phyloP scores from a whole-genome alignment of 2,113 vertebrate species.

The Chionodraco myersi region DNA sequence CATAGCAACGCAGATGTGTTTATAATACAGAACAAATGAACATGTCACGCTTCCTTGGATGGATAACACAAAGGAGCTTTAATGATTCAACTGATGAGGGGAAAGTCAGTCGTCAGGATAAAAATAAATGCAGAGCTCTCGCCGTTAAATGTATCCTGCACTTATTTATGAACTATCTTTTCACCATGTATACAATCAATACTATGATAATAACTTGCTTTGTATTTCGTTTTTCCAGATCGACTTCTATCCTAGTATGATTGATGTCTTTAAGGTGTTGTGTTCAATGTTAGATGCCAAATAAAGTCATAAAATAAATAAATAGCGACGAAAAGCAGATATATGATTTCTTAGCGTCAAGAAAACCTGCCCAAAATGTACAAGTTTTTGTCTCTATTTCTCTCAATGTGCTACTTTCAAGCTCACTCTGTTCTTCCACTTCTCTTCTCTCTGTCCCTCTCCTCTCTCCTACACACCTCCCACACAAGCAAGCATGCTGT shows the following conservation, averaged over 20 bases:
- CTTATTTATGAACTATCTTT: neutral
- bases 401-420: slow-evolving; percentile 14
- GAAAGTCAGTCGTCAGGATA: neutral
- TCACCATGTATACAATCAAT: fast-evolving
- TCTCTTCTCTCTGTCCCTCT: slow-evolving; percentile 51
- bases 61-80: neutral
- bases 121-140: neutral
- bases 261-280: neutral
- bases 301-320: neutral
- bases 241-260: neutral
- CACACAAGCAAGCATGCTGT: slow-evolving; percentile 68
- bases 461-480: slow-evolving; percentile 71
- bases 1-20: slow-evolving; percentile 3
- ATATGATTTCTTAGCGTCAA: slow-evolving; percentile 2
- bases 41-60: neutral
- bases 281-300: neutral
- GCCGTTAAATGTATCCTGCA: neutral
- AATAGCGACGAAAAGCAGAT: neutral
- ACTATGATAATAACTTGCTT: neutral
- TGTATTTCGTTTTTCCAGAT: neutral
- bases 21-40: slow-evolving; percentile 6
- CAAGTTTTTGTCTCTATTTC: neutral
- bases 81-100: neutral
- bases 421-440: slow-evolving; percentile 43
- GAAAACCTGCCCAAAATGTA: slow-evolving; percentile 12